Evolutionary conservation across 2,888 invertebrate species (phyloP), one percentile per base, ranked within the genome.

Genomic region (Orthosia incerta): DNA sequence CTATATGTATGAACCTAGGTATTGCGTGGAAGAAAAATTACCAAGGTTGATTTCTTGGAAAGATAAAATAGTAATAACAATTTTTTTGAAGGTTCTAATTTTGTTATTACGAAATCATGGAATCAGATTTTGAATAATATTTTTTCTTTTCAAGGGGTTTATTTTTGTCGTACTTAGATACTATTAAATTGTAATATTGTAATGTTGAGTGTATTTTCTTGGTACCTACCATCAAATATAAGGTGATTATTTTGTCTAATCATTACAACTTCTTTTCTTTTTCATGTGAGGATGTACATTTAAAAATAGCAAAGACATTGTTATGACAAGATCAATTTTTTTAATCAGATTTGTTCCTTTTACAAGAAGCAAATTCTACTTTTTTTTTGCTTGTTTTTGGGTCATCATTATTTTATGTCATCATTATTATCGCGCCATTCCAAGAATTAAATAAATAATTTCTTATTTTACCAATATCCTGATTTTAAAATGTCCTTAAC

Each of bases 31-130:
- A 65, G 48, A 31, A 78, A 66, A 51, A 16, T 55, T 56, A 18
- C n/a, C 45, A 26, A 51, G 45, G 16, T 72, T 53, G 79, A 31
- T 78, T 78, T 56, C 15, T 9, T 9, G 15, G 13, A 50, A 61
- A 55, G 48, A 70, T 69, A 23, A 50, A 13, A 20, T 12, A 60
- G 20, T 53, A 60, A 55, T 61, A n/a, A 20, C 3, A 20, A 16
- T 13, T 3, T 20, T 50, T 76, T 75, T 31, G 20, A 20, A 50
- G 18, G 3, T 20, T 16, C 7, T 20, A 7, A 39, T 45, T 61
- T 72, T 20, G 9, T 15, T 60, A 20, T 12, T 16, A 39, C 1
- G 16, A 23, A 57, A n/a, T 39, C 12, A 4, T 45, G 45, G 59
- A 59, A 26, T 45, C 4, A 18, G 45, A 31, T 59, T 20, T 15